Conservation (phyloP, 2,113 vertebrate genomes). For the Grammomys surdaster region DNA sequence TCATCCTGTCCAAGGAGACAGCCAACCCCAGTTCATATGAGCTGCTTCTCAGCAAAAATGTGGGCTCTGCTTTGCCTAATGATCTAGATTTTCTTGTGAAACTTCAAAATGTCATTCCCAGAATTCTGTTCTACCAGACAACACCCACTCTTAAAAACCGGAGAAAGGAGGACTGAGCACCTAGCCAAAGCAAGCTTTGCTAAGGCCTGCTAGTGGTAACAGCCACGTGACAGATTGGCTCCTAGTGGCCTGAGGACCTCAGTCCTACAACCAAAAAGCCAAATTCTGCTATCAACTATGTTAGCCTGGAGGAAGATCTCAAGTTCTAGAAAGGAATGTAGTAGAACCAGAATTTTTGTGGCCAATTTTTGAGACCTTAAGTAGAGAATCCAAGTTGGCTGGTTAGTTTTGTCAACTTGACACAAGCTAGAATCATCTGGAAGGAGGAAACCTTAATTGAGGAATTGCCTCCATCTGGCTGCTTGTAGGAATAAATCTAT, state of each 20-base stretch:
- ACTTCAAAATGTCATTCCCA: slow-evolving; percentile 20
- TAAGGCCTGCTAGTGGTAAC: not conserved
- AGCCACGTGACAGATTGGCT: too few species aligned
- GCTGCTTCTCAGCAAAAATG: not conserved
- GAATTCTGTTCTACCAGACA: not conserved
- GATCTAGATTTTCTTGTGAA: slow-evolving; percentile 8
- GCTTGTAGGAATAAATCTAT: not conserved
- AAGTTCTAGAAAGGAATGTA: not conserved
- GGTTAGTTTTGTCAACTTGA: not conserved
- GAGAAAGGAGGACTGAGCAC: not conserved
- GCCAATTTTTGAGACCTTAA: not conserved
- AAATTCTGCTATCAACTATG: not conserved
- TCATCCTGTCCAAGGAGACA: not conserved
- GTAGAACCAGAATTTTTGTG: not conserved
- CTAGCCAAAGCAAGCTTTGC: not conserved
- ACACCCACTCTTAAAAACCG: not conserved
- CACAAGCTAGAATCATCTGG: not conserved
- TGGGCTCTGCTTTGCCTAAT: not conserved
- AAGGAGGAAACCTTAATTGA: not conserved
- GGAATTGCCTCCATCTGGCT: not conserved
- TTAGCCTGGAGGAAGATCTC: not conserved
- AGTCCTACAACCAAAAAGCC: not conserved
- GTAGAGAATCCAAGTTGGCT: not conserved
- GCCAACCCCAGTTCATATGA: not conserved
- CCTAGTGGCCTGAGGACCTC: not conserved